These are phyloP conservation scores for Cepaea nemoralis DNA, from an alignment of 1,140 invertebrate species.

Conservation along the genomic window DNA sequence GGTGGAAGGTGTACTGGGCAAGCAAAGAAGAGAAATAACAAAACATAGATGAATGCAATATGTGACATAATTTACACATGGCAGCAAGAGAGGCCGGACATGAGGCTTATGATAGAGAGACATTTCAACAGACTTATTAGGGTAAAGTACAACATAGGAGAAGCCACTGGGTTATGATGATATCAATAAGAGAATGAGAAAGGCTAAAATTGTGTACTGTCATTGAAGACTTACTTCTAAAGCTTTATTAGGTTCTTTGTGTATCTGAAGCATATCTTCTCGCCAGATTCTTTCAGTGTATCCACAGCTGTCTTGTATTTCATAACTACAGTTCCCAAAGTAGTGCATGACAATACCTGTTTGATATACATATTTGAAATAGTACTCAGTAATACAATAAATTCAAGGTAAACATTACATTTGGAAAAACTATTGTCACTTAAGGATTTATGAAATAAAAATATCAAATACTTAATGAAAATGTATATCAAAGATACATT, in stretches of 20 bases:
- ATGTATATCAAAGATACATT: conserved; percentile 39
- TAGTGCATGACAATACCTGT: conserved; percentile 53
- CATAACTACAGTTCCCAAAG: conserved; percentile 49
- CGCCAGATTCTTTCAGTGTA: conserved; percentile 53
- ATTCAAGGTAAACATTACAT: conserved; percentile 53
- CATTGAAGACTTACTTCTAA: conserved; percentile 46
- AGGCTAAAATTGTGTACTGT: not conserved
- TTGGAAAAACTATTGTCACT: conserved; percentile 60
- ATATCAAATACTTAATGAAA: conserved; percentile 55
- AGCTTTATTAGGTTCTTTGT: conserved; percentile 50
- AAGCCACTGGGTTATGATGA: not conserved
- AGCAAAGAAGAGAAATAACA: too few relatives aligned
- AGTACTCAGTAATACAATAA: conserved; percentile 46
- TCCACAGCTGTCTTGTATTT: conserved; percentile 55
- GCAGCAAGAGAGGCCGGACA: too few relatives aligned
- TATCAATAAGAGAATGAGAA: not conserved
- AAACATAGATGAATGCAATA: too few relatives aligned
- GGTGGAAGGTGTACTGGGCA: too few relatives aligned
- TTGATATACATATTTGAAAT: not conserved
- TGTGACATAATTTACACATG: too few relatives aligned
- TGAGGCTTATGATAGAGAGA: too few relatives aligned
- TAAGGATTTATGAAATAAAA: conserved; percentile 49
- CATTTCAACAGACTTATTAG: not conserved
- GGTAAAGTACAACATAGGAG: not conserved
- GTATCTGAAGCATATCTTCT: conserved; percentile 62